Conservation (phyloP, 2,888 invertebrate species). For the Hirtodrosophila histrioides region DNA sequence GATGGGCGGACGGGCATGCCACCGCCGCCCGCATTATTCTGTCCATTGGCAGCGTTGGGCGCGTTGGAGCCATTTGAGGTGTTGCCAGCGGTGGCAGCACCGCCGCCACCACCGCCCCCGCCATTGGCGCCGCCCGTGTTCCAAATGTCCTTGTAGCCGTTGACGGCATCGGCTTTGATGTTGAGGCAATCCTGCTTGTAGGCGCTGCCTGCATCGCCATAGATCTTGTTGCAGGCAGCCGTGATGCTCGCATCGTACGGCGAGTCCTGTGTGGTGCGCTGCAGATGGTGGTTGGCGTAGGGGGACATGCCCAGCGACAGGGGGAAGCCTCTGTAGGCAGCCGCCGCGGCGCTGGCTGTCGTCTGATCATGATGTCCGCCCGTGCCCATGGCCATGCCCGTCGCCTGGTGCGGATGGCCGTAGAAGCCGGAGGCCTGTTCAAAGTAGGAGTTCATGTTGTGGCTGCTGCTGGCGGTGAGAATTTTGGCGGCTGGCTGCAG, state of each 20-base stretch:
- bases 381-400: constrained; percentile 87
- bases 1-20: constrained; percentile 90
- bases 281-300: constrained; percentile 91
- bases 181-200: constrained; percentile 91
- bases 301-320: constrained; percentile 93
- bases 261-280: constrained; percentile 94
- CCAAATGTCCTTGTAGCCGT: constrained; percentile 88
- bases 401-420: constrained; percentile 94
- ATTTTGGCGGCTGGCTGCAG: constrained; percentile 83
- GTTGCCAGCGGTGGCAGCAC: constrained; percentile 86
- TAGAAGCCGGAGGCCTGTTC: constrained; percentile 96
- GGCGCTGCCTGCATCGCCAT: constrained; percentile 83
- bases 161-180: constrained; percentile 85
- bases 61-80: constrained; percentile 75
- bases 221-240: constrained; percentile 91
- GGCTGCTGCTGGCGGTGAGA: constrained; percentile 84
- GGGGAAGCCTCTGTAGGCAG: constrained; percentile 93
- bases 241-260: constrained; percentile 96
- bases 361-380: constrained; percentile 90
- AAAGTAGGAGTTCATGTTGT: constrained; percentile 96
- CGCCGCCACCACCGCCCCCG: constrained; percentile 85
- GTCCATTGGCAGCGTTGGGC: constrained; percentile 85
- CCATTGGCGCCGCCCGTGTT: constrained; percentile 85
- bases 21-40: constrained; percentile 85
- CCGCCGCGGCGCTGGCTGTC: constrained; percentile 87